These are phyloP conservation scores for Eulemur rubriventer DNA, from an alignment of 2,797 vertebrate genomes.

Conservation along the genomic window DNA sequence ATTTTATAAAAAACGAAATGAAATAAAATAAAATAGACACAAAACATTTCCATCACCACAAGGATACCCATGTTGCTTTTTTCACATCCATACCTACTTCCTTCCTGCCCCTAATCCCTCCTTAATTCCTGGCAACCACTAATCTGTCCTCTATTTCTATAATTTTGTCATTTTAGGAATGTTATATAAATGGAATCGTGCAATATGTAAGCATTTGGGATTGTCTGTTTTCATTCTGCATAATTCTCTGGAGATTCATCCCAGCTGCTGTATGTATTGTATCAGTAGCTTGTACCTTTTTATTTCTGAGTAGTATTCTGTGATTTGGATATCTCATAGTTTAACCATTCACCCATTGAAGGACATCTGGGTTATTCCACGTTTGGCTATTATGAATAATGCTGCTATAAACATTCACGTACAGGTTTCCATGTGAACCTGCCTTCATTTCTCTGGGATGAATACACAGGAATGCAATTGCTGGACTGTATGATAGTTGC, in stretches of 20 bases:
- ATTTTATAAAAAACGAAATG: not conserved
- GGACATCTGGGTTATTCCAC: not conserved
- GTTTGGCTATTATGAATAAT: not conserved
- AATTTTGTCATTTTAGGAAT: not conserved
- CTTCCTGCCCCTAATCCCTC: not conserved
- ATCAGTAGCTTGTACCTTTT: not conserved
- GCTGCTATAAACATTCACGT: not conserved
- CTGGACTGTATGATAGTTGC: not conserved
- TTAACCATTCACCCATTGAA: not conserved
- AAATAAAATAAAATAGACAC: not conserved
- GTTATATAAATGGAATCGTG: not conserved
- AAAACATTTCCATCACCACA: not conserved
- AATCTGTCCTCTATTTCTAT: not conserved
- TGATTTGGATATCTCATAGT: not conserved
- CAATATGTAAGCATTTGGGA: not conserved
- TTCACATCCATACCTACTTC: not conserved
- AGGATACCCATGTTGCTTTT: not conserved
- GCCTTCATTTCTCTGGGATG: not conserved
- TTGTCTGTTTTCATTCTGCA: not conserved
- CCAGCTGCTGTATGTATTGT: not conserved
- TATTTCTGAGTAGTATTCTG: not conserved
- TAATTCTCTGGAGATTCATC: not conserved
- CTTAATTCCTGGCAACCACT: not conserved
- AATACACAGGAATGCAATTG: not conserved
- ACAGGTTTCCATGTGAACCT: not conserved